phyloP scores from a whole-genome alignment of 2,888 invertebrate species.

The Mythimna impura region DNA sequence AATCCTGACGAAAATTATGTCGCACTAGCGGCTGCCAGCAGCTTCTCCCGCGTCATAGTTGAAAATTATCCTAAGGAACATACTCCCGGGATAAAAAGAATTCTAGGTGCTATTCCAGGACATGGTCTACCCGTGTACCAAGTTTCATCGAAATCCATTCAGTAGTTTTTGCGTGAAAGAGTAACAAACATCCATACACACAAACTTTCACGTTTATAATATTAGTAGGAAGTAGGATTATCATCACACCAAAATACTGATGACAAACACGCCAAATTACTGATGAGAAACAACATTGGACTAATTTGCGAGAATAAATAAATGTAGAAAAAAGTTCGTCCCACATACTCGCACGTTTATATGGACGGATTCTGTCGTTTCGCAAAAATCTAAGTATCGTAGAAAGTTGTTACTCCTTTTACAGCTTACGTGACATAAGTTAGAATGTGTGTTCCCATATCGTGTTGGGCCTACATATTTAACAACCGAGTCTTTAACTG shows the following conservation, averaged over 20 bases:
- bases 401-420: conserved; percentile 66
- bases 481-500: conserved; percentile 26
- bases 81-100: too few relatives aligned
- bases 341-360: conserved; percentile 28
- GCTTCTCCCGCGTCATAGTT: too few relatives aligned
- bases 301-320: conserved; percentile 10
- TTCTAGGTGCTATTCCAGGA: too few relatives aligned
- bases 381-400: conserved; percentile 59
- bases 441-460: conserved; percentile 40
- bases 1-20: conserved; percentile 17
- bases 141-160: too few relatives aligned
- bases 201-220: too few relatives aligned
- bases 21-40: neutral
- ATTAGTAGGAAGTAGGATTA: neutral
- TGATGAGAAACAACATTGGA: conserved; percentile 8
- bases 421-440: conserved; percentile 58
- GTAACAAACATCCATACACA: too few relatives aligned
- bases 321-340: conserved; percentile 14
- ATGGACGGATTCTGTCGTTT: conserved; percentile 46
- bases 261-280: conserved; percentile 27
- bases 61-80: too few relatives aligned
- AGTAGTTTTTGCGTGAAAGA: too few relatives aligned
- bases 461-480: conserved; percentile 34
- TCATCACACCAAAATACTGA: conserved; percentile 28
- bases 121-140: too few relatives aligned